A percentile compares a stretch with the other conserved stretches of the same genome.
phyloP scores from a whole-genome alignment of 2,797 vertebrate genomes.

The Propithecus deckenii region DNA sequence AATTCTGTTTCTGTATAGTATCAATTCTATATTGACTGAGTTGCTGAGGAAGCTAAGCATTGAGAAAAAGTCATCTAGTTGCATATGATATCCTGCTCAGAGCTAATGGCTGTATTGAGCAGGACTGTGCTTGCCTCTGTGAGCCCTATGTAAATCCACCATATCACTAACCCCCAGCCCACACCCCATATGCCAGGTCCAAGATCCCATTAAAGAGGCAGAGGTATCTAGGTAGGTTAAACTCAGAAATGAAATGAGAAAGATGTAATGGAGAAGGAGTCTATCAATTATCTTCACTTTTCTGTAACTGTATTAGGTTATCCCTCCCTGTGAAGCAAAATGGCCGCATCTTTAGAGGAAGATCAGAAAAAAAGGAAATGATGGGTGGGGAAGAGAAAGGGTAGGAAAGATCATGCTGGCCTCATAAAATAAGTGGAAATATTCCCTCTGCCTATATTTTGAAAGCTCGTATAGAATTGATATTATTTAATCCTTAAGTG shows the following conservation, averaged over 20 bases:
- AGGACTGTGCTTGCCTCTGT: not conserved
- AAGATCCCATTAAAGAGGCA: not conserved
- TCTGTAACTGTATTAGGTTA: not conserved
- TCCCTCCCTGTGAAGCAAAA: not conserved
- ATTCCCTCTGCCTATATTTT: not conserved
- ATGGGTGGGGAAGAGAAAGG: not conserved
- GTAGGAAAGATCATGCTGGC: not conserved
- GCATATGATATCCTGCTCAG: not conserved
- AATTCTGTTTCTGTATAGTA: not conserved
- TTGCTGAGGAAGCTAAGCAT: not conserved
- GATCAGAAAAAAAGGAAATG: not conserved
- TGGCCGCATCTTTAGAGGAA: not conserved
- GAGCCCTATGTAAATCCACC: not conserved
- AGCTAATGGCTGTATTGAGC: not conserved
- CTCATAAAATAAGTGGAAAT: not conserved
- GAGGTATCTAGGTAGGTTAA: not conserved
- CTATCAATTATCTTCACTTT: not conserved
- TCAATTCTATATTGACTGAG: not conserved
- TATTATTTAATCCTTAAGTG: not conserved
- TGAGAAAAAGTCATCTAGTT: not conserved
- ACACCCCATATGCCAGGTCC: not conserved
- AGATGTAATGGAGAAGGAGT: not conserved
- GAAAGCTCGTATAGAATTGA: not conserved
- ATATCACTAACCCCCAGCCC: not conserved
- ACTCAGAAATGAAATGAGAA: not conserved